Conservation (phyloP, 1,140 invertebrate genomes). For the Agrypnia vestita region DNA sequence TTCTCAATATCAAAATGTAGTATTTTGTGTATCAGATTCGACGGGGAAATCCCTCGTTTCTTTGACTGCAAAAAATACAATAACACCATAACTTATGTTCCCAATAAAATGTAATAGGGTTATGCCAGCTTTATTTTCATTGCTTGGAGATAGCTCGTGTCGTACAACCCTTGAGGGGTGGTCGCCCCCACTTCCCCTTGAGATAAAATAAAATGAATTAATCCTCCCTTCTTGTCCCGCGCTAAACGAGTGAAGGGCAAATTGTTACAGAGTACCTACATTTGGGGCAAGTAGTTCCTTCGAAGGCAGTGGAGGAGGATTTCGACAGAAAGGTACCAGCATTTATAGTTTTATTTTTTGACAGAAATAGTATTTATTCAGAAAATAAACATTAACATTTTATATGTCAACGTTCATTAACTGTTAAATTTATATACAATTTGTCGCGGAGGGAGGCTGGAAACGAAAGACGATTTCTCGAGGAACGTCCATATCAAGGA, state of each 20-base stretch:
- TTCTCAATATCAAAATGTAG: too few relatives aligned
- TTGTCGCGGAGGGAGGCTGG: too few relatives aligned
- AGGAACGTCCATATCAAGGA: too few relatives aligned
- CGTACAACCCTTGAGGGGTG: neutral
- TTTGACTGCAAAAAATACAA: conserved; percentile 34
- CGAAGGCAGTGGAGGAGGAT: conserved; percentile 12
- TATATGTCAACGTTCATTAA: too few relatives aligned
- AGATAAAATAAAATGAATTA: conserved; percentile 61
- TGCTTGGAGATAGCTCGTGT: conserved; percentile 55
- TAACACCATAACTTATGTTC: conserved; percentile 55
- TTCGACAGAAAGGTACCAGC: neutral
- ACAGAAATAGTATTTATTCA: neutral
- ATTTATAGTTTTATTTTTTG: conserved; percentile 22
- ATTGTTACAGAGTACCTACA: conserved; percentile 38
- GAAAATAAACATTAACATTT: too few relatives aligned
- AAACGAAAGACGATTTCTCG: too few relatives aligned
- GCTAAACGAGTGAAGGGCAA: conserved; percentile 50
- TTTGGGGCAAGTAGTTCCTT: conserved; percentile 16
- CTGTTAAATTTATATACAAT: too few relatives aligned
- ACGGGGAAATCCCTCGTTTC: neutral
- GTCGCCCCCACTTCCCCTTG: conserved; percentile 2
- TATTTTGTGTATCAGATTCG: too few relatives aligned
- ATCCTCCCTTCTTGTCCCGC: conserved; percentile 58
- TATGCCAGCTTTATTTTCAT: conserved; percentile 55
- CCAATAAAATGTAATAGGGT: conserved; percentile 56